Evolutionary conservation across 2,888 invertebrate species (phyloP).

Genomic region (Drosophila tripunctata): DNA sequence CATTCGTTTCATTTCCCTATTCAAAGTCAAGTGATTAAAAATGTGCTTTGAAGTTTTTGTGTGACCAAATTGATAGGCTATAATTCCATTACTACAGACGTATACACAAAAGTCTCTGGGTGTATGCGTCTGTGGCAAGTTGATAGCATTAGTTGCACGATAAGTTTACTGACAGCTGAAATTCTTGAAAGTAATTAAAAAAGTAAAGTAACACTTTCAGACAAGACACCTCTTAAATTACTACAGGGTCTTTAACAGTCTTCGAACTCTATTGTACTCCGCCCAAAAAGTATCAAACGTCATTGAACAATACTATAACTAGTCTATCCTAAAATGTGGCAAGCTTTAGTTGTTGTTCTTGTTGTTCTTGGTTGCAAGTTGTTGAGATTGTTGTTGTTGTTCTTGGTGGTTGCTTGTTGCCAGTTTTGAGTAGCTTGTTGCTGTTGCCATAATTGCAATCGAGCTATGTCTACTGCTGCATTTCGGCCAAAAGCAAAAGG

Average conservation of each 20-base stretch:
- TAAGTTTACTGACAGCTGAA: too few species aligned
- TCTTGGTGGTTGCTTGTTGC: neutral
- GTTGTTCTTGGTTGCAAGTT: neutral
- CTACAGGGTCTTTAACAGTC: too few species aligned
- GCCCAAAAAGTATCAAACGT: conserved; percentile 15
- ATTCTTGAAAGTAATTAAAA: too few species aligned
- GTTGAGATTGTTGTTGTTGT: too few species aligned
- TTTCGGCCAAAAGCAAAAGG: conserved; percentile 19
- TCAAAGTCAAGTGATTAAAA: conserved; percentile 5
- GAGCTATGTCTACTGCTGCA: conserved; percentile 2
- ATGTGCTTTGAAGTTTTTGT: conserved; percentile 1
- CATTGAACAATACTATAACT: conserved; percentile 45
- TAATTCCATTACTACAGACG: neutral
- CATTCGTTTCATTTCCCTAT: neutral
- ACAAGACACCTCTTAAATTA: too few species aligned
- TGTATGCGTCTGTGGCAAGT: neutral
- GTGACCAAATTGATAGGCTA: conserved; percentile 1
- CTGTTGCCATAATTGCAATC: conserved; percentile 28
- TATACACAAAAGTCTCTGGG: too few species aligned
- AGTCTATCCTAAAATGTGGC: conserved; percentile 24
- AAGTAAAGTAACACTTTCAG: too few species aligned
- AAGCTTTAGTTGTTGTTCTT: conserved; percentile 17
- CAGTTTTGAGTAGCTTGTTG: conserved; percentile 10
- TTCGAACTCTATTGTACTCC: too few species aligned
- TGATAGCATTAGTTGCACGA: too few species aligned